phyloP scores from a whole-genome alignment of 2,888 invertebrate species.

The Chalcosyrphus nemorum region DNA sequence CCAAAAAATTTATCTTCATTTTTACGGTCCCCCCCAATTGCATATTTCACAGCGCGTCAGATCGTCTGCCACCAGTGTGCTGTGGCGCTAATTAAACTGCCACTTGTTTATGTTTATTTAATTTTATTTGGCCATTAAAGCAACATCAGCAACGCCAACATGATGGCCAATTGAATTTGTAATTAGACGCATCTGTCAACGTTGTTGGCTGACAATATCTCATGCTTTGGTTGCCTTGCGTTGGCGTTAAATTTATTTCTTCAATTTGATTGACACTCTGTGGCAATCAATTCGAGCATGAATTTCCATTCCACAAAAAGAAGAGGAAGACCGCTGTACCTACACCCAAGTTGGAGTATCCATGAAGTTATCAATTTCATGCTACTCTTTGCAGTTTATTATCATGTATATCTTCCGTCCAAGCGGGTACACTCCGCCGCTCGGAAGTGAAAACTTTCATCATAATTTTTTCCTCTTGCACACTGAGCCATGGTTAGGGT shows the following conservation, averaged over 20 bases:
- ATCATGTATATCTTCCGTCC: background rate
- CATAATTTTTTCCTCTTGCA: constrained; percentile 33
- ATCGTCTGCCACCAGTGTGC: background rate
- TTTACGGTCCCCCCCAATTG: constrained; percentile 5
- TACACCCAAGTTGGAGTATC: constrained; percentile 8
- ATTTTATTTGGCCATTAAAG: constrained; percentile 57
- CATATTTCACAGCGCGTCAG: background rate
- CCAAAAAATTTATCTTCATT: background rate
- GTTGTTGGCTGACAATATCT: background rate
- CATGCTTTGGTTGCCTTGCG: background rate
- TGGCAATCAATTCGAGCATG: constrained; percentile 38
- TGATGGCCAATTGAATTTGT: constrained; percentile 62
- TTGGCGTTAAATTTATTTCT: background rate
- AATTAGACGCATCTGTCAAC: constrained; percentile 59
- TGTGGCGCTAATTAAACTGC: constrained; percentile 38
- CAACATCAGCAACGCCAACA: constrained; percentile 19
- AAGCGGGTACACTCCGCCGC: background rate
- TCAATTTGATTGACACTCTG: constrained; percentile 22
- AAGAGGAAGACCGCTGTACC: constrained; percentile 11
- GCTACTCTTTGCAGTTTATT: background rate
- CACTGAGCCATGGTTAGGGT: background rate
- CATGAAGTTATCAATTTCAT: constrained; percentile 14
- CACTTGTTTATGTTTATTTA: constrained; percentile 30
- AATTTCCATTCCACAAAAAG: constrained; percentile 2
- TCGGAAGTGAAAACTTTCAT: constrained; percentile 64